These are phyloP conservation scores for Synergus umbraculus DNA, from an alignment of 2,888 invertebrate species.

Conservation along the genomic window DNA sequence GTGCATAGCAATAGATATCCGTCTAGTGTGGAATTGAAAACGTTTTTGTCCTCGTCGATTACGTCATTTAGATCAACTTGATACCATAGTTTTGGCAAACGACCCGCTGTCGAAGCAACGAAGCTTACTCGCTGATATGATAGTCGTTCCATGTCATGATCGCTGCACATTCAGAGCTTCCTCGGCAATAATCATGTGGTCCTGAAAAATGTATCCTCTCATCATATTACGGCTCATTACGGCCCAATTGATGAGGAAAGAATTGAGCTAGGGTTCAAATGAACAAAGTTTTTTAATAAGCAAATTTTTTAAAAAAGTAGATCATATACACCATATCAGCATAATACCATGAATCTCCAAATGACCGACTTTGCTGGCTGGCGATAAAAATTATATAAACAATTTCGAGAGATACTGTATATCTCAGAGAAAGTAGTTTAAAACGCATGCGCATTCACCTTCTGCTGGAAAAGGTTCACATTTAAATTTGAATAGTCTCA, in stretches of 20 bases:
- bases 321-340: neutral
- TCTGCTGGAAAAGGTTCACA: neutral
- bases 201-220: too few relatives aligned
- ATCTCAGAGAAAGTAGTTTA: neutral
- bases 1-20: constrained; percentile 50
- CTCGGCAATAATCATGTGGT: too few relatives aligned
- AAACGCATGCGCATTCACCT: neutral
- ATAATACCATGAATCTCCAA: neutral
- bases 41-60: constrained; percentile 60
- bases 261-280: too few relatives aligned
- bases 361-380: neutral
- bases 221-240: too few relatives aligned
- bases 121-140: constrained; percentile 16
- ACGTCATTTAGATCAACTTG: constrained; percentile 57
- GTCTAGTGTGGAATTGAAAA: constrained; percentile 57
- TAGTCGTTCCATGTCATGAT: neutral
- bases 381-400: neutral
- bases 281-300: too few relatives aligned
- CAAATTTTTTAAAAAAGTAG: too few relatives aligned
- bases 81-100: constrained; percentile 27
- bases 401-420: neutral
- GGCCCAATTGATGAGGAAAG: too few relatives aligned
- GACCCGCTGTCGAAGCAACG: constrained; percentile 18
- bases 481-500: neutral
- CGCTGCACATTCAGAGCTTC: neutral